These are phyloP conservation scores for Leuciscus idus DNA, from an alignment of 2,113 vertebrate species.

Conservation along the genomic window DNA sequence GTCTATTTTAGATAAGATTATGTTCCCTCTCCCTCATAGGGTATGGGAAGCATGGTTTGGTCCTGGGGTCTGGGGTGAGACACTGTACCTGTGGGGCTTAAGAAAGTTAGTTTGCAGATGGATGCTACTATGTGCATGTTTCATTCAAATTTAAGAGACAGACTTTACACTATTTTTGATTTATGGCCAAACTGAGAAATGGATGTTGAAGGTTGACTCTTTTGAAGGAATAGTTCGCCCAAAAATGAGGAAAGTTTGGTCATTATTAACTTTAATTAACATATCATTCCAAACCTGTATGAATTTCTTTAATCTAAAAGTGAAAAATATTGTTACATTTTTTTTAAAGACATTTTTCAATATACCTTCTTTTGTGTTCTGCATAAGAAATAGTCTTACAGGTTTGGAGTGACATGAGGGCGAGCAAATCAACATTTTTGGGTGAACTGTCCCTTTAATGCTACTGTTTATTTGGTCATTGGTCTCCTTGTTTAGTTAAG, in stretches of 20 bases:
- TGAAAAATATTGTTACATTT: too few species aligned
- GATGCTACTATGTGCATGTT: not conserved
- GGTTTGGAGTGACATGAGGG: not conserved
- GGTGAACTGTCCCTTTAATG: too few species aligned
- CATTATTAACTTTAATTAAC: not conserved
- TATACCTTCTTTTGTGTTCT: too few species aligned
- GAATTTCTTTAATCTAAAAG: not conserved
- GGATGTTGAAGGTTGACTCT: not conserved
- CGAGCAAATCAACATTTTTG: not conserved
- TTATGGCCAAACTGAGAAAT: not conserved
- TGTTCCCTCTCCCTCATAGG: conserved; percentile 66
- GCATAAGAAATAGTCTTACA: not conserved
- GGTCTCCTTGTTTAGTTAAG: too few species aligned
- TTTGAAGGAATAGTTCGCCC: not conserved
- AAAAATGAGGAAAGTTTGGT: not conserved
- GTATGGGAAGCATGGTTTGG: conserved; percentile 50
- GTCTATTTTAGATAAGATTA: conserved; percentile 81
- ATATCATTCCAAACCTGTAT: not conserved
- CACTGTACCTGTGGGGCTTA: conserved; percentile 42
- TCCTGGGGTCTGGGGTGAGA: conserved; percentile 39
- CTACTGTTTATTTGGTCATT: too few species aligned
- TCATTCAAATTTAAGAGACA: not conserved
- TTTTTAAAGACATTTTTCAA: not conserved
- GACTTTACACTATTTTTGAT: not conserved
- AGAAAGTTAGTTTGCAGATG: conserved; percentile 17